These are phyloP conservation scores for Anabacerthia variegaticeps DNA, from an alignment of 2,797 vertebrate species.

Conservation along the genomic window DNA sequence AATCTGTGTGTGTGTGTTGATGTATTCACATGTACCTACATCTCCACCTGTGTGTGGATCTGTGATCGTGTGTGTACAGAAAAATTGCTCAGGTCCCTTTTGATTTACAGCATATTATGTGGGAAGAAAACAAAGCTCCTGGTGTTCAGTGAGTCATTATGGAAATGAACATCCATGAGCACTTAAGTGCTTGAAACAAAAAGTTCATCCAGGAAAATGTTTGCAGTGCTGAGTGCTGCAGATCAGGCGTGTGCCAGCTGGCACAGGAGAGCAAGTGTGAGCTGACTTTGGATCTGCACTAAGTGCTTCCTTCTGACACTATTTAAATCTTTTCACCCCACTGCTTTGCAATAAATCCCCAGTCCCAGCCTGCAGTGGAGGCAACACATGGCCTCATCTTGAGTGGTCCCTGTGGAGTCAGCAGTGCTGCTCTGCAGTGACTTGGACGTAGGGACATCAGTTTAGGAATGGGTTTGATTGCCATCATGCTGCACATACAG, in stretches of 20 bases:
- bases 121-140: background rate
- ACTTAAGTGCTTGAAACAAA: background rate
- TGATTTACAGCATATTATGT: background rate
- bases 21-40: fast-evolving
- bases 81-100: background rate
- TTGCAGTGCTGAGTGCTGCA: background rate
- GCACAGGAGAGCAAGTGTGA: background rate
- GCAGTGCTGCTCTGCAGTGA: background rate
- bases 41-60: background rate
- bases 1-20: background rate
- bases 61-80: background rate
- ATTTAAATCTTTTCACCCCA: background rate
- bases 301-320: slow-evolving; percentile 17
- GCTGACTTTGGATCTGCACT: background rate
- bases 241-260: background rate
- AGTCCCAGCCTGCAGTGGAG: background rate
- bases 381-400: background rate
- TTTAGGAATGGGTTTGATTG: background rate
- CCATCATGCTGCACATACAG: fast-evolving
- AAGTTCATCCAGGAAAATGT: slow-evolving; percentile 20
- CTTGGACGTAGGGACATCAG: background rate
- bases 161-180: background rate
- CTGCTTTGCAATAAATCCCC: background rate
- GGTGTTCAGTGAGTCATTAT: background rate
- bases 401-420: background rate